phyloP scores from a whole-genome alignment of 2,797 vertebrate genomes.

The Bryconaethiops microstoma region DNA sequence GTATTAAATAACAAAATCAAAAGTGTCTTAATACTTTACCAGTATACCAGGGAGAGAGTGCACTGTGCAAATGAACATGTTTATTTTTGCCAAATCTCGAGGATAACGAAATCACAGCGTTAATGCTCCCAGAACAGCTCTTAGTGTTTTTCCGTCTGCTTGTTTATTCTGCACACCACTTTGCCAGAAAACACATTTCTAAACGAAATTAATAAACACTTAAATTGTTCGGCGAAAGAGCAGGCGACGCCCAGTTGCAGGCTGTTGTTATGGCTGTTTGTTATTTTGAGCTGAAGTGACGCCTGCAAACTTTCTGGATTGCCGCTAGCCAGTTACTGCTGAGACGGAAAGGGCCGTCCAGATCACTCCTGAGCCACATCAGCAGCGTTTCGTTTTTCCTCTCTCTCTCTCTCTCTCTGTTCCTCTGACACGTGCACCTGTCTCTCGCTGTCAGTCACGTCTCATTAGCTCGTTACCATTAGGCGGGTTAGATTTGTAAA shows the following conservation, averaged over 20 bases:
- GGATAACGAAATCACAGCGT: not conserved
- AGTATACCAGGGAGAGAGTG: not conserved
- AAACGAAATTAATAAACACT: conserved; percentile 7
- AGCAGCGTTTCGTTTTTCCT: not conserved
- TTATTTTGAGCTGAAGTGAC: not conserved
- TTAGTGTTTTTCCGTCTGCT: not conserved
- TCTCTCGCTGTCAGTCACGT: conserved; percentile 28
- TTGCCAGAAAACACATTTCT: conserved; percentile 8
- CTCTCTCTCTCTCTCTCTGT: not conserved
- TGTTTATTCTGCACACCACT: not conserved
- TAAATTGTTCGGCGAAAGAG: not conserved
- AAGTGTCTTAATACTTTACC: too few relatives aligned
- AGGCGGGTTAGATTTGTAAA: conserved; percentile 32
- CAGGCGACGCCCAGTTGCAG: not conserved
- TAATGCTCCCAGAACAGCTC: not conserved
- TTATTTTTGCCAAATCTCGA: not conserved
- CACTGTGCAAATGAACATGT: not conserved
- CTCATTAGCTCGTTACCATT: conserved; percentile 41
- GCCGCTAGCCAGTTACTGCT: not conserved
- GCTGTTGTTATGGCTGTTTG: conserved; percentile 7
- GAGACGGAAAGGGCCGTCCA: not conserved
- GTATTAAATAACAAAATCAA: too few relatives aligned
- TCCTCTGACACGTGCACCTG: conserved; percentile 1
- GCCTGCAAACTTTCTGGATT: conserved; percentile 1
- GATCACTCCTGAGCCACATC: not conserved